Conservation (phyloP, 2,888 invertebrate genomes). For the Globia sparganii region DNA sequence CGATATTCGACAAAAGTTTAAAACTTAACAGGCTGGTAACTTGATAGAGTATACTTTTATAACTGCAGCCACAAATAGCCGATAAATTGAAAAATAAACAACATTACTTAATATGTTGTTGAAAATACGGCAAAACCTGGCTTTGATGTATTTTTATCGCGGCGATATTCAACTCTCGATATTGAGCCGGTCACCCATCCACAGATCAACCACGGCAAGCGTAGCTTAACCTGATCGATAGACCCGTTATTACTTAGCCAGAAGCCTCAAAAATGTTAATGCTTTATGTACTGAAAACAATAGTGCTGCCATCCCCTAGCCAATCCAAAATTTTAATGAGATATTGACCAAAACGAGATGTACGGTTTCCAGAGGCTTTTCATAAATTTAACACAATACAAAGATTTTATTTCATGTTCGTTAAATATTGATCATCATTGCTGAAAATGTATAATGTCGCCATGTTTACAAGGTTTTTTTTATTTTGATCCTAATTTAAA, state of each 20-base stretch:
- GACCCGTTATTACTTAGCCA: not conserved
- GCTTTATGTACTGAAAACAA: not conserved
- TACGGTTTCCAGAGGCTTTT: conserved; percentile 10
- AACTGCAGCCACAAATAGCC: conserved; percentile 22
- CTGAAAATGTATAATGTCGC: not conserved
- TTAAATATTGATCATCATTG: not conserved
- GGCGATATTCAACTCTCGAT: no score
- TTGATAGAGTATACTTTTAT: not conserved
- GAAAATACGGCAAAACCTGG: no score
- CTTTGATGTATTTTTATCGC: no score
- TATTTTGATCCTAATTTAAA: not conserved
- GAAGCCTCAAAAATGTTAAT: not conserved
- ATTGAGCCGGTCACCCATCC: not conserved
- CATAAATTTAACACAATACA: not conserved
- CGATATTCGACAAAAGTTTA: not conserved
- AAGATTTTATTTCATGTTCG: conserved; percentile 12
- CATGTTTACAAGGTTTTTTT: conserved; percentile 7
- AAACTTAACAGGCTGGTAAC: not conserved
- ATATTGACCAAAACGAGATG: not conserved
- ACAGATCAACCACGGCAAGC: not conserved
- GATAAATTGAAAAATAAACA: conserved; percentile 22
- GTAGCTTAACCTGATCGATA: not conserved
- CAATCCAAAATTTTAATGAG: not conserved
- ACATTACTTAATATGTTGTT: no score
- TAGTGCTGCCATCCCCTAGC: not conserved